These are phyloP conservation scores for Premnoplex brunnescens DNA, from an alignment of 2,797 vertebrate genomes.

Conservation along the genomic window DNA sequence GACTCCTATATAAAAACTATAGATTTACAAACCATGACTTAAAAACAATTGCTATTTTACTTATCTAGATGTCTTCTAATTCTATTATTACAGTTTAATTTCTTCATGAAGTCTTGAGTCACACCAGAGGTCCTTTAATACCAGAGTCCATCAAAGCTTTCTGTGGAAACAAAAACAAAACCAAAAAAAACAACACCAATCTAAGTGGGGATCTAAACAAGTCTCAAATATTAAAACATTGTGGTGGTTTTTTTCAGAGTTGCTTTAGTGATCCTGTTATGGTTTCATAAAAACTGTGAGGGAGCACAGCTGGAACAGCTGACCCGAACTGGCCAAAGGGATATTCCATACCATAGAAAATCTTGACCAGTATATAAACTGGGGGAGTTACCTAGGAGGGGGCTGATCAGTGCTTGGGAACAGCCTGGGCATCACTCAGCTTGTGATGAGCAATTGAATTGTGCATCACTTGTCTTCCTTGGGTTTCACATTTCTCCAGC, in stretches of 20 bases:
- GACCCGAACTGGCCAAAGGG: neutral
- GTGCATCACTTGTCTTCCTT: neutral
- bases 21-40: neutral
- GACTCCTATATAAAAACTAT: neutral
- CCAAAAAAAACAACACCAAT: neutral
- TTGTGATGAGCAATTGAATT: neutral
- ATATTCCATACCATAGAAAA: neutral
- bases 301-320: neutral
- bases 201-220: neutral
- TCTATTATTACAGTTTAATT: neutral
- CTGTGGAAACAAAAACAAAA: neutral
- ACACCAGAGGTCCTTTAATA: neutral
- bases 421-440: neutral
- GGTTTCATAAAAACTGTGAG: neutral
- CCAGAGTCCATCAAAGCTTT: neutral
- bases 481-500: neutral
- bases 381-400: neutral
- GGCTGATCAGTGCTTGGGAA: neutral
- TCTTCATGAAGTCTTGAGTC: neutral
- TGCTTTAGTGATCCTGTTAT: neutral
- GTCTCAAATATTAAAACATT: neutral
- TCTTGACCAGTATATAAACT: neutral
- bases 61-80: neutral
- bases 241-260: neutral
- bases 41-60: neutral